phyloP scores from a whole-genome alignment of 2,113 vertebrate species.

The Synchiropus splendidus region DNA sequence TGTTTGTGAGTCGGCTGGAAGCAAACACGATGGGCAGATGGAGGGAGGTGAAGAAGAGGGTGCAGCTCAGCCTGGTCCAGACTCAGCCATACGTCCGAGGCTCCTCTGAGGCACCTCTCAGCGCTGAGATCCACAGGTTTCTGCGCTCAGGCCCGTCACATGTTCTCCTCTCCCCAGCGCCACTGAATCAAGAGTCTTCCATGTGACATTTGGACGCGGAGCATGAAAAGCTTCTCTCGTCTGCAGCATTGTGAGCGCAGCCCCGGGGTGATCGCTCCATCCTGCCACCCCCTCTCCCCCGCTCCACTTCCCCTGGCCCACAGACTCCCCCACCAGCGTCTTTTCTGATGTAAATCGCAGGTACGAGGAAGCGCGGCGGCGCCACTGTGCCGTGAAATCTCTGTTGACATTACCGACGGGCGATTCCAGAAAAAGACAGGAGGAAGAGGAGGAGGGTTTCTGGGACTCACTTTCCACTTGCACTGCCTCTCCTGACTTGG shows the following conservation, averaged over 20 bases:
- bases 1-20: no score
- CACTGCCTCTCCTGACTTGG: conserved; percentile 11
- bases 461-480: conserved; percentile 33
- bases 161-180: no score
- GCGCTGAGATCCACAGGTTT: no score
- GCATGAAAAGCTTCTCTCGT: conserved; percentile 44
- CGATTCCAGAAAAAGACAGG: conserved; percentile 48
- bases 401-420: conserved; percentile 60
- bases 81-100: no score
- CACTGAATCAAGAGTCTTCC: no score
- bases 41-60: no score
- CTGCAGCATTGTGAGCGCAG: conserved; percentile 42
- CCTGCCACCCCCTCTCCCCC: conserved; percentile 4
- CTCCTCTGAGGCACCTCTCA: no score
- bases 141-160: no score
- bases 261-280: conserved; percentile 27
- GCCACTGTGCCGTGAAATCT: conserved; percentile 59
- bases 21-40: no score
- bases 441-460: conserved; percentile 31
- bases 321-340: conserved; percentile 55
- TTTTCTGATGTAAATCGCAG: conserved; percentile 64
- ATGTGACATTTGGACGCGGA: no score
- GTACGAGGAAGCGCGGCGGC: conserved; percentile 48
- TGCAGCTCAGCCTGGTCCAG: no score
- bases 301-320: conserved; percentile 17